Evolutionary conservation across 1,140 invertebrate species (phyloP).

Genomic region (Hyles euphorbiae): DNA sequence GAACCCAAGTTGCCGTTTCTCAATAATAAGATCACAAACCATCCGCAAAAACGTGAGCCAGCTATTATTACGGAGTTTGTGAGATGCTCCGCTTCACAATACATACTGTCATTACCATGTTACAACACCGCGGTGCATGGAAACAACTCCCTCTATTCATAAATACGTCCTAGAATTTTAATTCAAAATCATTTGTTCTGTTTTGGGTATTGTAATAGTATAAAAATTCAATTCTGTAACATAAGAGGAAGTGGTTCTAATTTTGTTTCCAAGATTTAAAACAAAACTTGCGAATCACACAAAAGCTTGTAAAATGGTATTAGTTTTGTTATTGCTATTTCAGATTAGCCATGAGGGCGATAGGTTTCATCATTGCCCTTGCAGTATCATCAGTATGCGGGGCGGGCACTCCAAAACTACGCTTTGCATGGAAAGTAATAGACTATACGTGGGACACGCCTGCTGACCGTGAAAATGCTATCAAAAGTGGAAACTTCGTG

Average conservation of each 20-base stretch:
- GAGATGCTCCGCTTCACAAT: constrained; percentile 40
- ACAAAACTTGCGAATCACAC: no score
- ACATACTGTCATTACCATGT: constrained; percentile 50
- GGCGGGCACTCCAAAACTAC: constrained; percentile 79
- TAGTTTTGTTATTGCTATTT: constrained; percentile 25
- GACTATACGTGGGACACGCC: constrained; percentile 82
- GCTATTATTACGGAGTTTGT: constrained; percentile 36
- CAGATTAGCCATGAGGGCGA: constrained; percentile 52
- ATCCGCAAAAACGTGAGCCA: constrained; percentile 60
- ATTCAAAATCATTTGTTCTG: constrained; percentile 1
- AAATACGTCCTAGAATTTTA: constrained; percentile 12
- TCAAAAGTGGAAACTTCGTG: constrained; percentile 79
- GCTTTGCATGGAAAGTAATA: constrained; percentile 83
- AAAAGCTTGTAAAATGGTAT: no score
- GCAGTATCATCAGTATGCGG: constrained; percentile 37
- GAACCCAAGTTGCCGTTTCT: constrained; percentile 40
- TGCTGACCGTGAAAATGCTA: constrained; percentile 77
- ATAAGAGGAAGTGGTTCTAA: no score
- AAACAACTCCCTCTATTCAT: constrained; percentile 16
- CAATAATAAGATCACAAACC: constrained; percentile 50
- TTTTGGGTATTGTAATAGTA: no score
- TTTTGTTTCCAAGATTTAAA: no score
- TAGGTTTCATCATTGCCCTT: constrained; percentile 43
- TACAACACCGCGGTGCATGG: constrained; percentile 29
- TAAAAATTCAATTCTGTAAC: no score